Evolutionary conservation across 2,113 vertebrate species (phyloP), one percentile per base, ranked within the genome.

Genomic region (Cichladusa arquata): DNA sequence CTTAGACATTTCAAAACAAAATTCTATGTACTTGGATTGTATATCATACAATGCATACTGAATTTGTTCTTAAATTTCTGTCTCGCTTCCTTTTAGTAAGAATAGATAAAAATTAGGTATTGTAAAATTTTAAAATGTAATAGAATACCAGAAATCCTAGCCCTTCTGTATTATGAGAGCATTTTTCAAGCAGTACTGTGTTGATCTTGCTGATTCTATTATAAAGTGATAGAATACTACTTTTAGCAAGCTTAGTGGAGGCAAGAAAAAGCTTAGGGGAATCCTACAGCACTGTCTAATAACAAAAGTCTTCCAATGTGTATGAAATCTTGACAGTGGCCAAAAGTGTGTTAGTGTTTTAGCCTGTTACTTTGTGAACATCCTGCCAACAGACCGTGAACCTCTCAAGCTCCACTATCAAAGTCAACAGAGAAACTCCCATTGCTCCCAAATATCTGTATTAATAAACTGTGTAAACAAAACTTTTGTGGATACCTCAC

Each of bases 391-490:
- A 71, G 50, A 76, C 56, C 0, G 0, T 25, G 72, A 88, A 56
- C 28, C 28, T 78, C 71, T 90, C 70, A 69, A 65, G 34, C 34
- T n/a, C 6, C 6, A 19, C 65, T 82, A 56, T 81, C 69, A 80
- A 93, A 93, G 64, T 57, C 66, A 81, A 45, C 28, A 77, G 64
- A 90, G 54, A 77, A 64, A 36, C 64, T 93, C 71, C 44, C 2
- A 8, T 81, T 93, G 83, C 33, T 91, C 78, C 56, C 40, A 66
- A 91, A 66, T 74, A 84, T 86, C 80, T 67, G 6, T 19, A 71
- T 71, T 73, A 93, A 94, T 90, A 96, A 88, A 74, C 48, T 26
- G 29, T 33, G 88, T 81, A 95, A 94, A 93, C 58, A 90, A 93
- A 92, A 70, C 73, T 45, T 91, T 57, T 19, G 8, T 64, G 56